Conservation (phyloP, 2,888 invertebrate species). For the Cetonia aurata region DNA sequence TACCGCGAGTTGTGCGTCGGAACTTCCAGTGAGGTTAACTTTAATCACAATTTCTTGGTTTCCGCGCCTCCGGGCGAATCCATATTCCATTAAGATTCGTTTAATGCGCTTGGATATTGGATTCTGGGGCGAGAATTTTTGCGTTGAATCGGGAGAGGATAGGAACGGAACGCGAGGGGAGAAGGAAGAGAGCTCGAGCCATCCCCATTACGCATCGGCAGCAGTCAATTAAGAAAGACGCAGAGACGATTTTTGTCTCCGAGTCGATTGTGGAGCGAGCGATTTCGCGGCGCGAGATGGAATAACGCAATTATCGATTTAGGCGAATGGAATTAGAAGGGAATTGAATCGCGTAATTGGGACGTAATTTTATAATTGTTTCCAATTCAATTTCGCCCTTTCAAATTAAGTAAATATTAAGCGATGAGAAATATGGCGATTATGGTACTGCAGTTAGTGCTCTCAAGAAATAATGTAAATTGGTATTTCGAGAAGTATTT, state of each 20-base stretch:
- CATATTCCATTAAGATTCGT: constrained; percentile 49
- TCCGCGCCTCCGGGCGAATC: constrained; percentile 45
- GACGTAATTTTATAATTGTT: constrained; percentile 22
- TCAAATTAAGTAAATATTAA: constrained; percentile 2
- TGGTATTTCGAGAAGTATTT: too few relatives aligned
- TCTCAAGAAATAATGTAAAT: too few relatives aligned
- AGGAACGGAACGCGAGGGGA: not conserved
- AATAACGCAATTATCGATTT: constrained; percentile 26
- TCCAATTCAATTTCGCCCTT: constrained; percentile 9
- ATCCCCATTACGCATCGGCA: constrained; percentile 19
- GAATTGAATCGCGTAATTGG: constrained; percentile 19
- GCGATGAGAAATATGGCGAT: too few relatives aligned
- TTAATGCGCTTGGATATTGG: constrained; percentile 34
- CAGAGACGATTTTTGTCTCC: constrained; percentile 10
- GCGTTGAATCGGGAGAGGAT: not conserved
- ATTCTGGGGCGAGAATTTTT: constrained; percentile 36
- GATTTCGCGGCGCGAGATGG: not conserved
- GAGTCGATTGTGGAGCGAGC: not conserved
- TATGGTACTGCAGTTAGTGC: too few relatives aligned
- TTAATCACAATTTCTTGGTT: constrained; percentile 55
- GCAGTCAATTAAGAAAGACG: constrained; percentile 30
- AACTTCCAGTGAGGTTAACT: constrained; percentile 51
- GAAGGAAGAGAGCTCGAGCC: not conserved
- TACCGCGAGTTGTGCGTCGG: constrained; percentile 51
- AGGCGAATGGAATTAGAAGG: constrained; percentile 10